A percentile compares a stretch with the other conserved stretches of the same genome.
These are phyloP conservation scores for Pelagia noctiluca DNA, from an alignment of 30 jellyfish, hydroid and myxozoan species.

Conservation along the genomic window DNA sequence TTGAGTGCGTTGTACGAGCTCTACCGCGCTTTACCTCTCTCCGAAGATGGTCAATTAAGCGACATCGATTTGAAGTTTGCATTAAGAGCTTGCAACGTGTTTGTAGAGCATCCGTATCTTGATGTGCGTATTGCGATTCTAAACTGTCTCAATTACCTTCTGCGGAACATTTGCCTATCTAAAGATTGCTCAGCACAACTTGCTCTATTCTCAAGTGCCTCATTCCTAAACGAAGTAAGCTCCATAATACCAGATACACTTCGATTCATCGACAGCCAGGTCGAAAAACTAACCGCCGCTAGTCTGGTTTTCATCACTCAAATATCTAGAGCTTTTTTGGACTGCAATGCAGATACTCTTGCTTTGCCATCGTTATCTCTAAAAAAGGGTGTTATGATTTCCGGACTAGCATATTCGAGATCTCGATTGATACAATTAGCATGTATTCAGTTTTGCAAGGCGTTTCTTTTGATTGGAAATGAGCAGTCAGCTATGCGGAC, in stretches of 20 bases:
- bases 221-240: slow-evolving; percentile 19
- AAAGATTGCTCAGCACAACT: neutral
- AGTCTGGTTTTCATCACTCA: slow-evolving; percentile 34
- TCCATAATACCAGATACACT: slow-evolving; percentile 18
- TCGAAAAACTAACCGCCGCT: slow-evolving; percentile 29
- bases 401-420: slow-evolving; percentile 24
- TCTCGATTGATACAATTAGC: slow-evolving; percentile 49
- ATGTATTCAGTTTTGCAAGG: slow-evolving; percentile 42
- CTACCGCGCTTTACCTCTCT: neutral
- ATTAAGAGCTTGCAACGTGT: slow-evolving; percentile 32
- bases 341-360: neutral
- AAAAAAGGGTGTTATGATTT: slow-evolving; percentile 7
- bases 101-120: slow-evolving; percentile 21
- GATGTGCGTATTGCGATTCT: slow-evolving; percentile 40
- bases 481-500: neutral
- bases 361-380: slow-evolving; percentile 1
- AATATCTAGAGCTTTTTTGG: neutral
- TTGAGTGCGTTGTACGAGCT: slow-evolving; percentile 12
- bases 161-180: neutral
- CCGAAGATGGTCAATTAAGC: neutral
- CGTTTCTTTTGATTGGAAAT: neutral
- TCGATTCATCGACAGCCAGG: neutral
- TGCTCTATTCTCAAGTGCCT: slow-evolving; percentile 39
- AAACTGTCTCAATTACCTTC: slow-evolving; percentile 40
- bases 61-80: slow-evolving; percentile 50